Conservation (phyloP, 2,797 vertebrate species). For the Loriculus beryllinus region DNA sequence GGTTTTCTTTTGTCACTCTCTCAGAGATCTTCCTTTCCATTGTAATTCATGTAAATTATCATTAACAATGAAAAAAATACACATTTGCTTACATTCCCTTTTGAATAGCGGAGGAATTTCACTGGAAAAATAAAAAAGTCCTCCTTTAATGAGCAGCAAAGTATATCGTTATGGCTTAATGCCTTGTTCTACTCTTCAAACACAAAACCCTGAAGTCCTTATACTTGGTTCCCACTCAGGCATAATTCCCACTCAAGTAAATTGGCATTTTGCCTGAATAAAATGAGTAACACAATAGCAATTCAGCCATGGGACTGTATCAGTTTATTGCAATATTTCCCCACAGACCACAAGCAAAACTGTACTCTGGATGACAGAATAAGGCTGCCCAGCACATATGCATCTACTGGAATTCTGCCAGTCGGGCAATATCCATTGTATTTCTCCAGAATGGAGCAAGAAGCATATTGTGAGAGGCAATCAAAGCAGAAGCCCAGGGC, state of each 20-base stretch:
- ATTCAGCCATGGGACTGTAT: slow-evolving; percentile 30
- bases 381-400: slow-evolving; percentile 36
- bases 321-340: slow-evolving; percentile 51
- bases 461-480: not conserved
- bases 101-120: slow-evolving; percentile 57
- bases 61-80: slow-evolving; percentile 58
- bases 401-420: slow-evolving; percentile 44
- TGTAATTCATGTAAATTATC: slow-evolving; percentile 62
- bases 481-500: not conserved
- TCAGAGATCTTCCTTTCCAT: slow-evolving; percentile 35
- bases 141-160: slow-evolving; percentile 54
- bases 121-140: slow-evolving; percentile 28
- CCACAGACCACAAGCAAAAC: slow-evolving; percentile 42
- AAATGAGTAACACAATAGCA: slow-evolving; percentile 22
- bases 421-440: slow-evolving; percentile 2
- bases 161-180: slow-evolving; percentile 37
- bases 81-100: slow-evolving; percentile 63
- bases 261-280: slow-evolving; percentile 41
- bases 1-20: slow-evolving; percentile 30
- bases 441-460: not conserved
- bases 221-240: not conserved
- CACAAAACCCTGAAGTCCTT: slow-evolving; percentile 33
- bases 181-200: slow-evolving; percentile 30
- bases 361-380: slow-evolving; percentile 7
- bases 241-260: slow-evolving; percentile 38